Conservation (phyloP, 2,797 vertebrate genomes). For the Anas capensis region DNA sequence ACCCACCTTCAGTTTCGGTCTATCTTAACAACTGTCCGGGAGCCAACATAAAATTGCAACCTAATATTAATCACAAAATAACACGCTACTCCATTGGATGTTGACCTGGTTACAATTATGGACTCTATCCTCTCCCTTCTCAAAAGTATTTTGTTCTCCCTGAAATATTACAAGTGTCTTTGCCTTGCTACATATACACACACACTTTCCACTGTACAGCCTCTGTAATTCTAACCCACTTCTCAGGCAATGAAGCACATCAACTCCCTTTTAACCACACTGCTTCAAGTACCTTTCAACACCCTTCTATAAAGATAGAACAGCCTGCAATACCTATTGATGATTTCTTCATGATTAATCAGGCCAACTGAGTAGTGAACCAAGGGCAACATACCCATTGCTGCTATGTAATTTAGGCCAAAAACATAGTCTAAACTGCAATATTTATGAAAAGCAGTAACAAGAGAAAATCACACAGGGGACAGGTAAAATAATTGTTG, state of each 20-base stretch:
- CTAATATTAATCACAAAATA: not conserved
- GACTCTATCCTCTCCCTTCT: not conserved
- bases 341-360: not conserved
- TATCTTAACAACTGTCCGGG: not conserved
- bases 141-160: not conserved
- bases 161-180: not conserved
- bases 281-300: not conserved
- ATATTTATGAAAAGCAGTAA: not conserved
- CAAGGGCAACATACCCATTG: not conserved
- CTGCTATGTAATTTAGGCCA: accelerated
- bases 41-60: not conserved
- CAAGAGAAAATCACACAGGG: not conserved
- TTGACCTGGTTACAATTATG: not conserved
- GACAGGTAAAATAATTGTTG: not conserved
- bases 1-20: not conserved
- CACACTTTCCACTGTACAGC: accelerated
- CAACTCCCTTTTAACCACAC: not conserved
- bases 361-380: accelerated
- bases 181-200: not conserved
- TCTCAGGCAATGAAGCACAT: not conserved
- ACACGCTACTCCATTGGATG: not conserved
- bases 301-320: not conserved
- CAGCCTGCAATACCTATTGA: not conserved
- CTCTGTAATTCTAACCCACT: not conserved
- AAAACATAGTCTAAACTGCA: not conserved